A percentile compares a stretch with the other conserved stretches of the same genome.
phyloP scores from a whole-genome alignment of 2,888 invertebrate species.

The Rambutsinella grinnellia region DNA sequence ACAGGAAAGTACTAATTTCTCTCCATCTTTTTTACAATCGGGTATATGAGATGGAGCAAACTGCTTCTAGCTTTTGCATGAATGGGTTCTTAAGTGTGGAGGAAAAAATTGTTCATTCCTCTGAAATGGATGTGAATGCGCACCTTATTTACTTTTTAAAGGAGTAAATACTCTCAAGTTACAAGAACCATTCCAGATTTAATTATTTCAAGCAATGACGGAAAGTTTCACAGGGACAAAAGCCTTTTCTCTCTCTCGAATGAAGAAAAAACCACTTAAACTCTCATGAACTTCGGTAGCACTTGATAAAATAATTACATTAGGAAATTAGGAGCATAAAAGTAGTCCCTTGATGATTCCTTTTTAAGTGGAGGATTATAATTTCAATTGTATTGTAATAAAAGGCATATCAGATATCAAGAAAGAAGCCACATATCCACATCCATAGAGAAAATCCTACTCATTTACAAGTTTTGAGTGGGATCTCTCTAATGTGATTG shows the following conservation, averaged over 20 bases:
- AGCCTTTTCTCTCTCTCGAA: no score
- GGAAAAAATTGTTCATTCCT: not conserved
- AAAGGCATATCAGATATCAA: not conserved
- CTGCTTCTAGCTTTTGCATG: not conserved
- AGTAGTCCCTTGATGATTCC: not conserved
- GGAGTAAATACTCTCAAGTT: conserved; percentile 30
- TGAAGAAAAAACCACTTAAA: not conserved
- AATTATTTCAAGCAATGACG: conserved; percentile 24
- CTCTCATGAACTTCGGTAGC: not conserved
- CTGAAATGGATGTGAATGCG: not conserved
- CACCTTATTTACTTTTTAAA: not conserved
- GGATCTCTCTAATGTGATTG: not conserved
- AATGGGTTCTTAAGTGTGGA: not conserved
- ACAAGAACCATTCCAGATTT: conserved; percentile 28
- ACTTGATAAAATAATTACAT: not conserved
- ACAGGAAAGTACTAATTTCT: conserved; percentile 29
- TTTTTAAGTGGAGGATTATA: not conserved
- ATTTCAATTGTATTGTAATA: not conserved
- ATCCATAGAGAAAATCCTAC: no score
- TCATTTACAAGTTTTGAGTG: not conserved
- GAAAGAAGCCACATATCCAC: not conserved
- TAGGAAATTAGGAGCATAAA: not conserved
- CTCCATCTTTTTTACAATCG: not conserved
- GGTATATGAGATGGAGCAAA: not conserved
- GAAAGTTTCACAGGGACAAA: not conserved